Base-by-base conservation (phyloP, 2,797 vertebrate genomes). In the Gephyroberyx darwinii region DNA sequence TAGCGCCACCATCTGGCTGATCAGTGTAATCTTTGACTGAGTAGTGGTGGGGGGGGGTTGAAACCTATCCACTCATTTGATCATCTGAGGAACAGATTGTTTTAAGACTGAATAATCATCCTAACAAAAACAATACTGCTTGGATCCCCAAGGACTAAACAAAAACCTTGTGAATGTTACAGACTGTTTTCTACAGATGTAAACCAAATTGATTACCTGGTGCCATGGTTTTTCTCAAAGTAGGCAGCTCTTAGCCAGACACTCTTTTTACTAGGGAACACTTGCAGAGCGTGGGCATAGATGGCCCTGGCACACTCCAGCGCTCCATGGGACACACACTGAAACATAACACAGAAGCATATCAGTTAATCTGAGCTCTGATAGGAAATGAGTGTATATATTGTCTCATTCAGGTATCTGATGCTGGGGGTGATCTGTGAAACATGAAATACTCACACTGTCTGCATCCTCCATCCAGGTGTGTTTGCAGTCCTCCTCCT, bases 381-480 rank as follows among this genome's bases (percentile, higher is more conserved):
- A 14, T 54, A 9, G 10, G 10, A 31, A 57, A 39, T 10, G 74
- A 55, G 61, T n/a, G 0, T 35, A 0, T 14, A 37, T 33, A 61
- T 14, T 12, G 3, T 47, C 0, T 7, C 7, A 0, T 53, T 3
- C 10, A 39, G 7, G 45, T 20, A 30, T 45, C 2, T 16, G 8
- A 14, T 8, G 65, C 12, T 57, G 8, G 57, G 10, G 2, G 2
- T 20, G 33, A 20, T 3, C 5, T 20, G 5, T 47, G 16, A 14
- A 50, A 45, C 31, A 61, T 1, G n/a, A 37, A 10, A 35, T 41
- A 78, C 95, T 82, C 87, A 99, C 98, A 43, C 98, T 99, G 80
- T 99, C 98, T 0, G 98, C 93, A 5, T 99, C 98, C 80, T 99
- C 98, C 98, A 99, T 99, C 98, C 98, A 99, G 39, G 98, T 98